Base-by-base conservation (phyloP, 2,797 vertebrate genomes). In the Tenualosa ilisha region DNA sequence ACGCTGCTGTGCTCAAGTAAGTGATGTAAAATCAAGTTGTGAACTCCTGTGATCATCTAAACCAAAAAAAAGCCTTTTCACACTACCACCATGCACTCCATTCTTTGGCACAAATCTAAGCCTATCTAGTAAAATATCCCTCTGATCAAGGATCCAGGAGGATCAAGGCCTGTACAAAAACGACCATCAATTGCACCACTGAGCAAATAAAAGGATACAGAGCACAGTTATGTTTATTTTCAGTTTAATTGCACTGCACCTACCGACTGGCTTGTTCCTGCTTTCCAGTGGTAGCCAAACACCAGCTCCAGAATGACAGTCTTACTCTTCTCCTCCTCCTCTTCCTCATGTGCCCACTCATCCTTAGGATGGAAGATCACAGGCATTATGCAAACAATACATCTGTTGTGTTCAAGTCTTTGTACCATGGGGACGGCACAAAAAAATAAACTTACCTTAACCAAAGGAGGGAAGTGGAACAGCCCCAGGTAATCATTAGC, bases 241-340 rank as follows among this genome's bases (percentile, higher is more conserved):
- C 40, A 22, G 72, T 43, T 72, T 72, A 79, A 79, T 22, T 79
- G 40, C 3, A 6, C 31, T 79, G 72, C 40, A 46, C 72, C 72
- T 79, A 79, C 72, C 72, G 72, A 79, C 13, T 46, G 94, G 61
- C 96, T 95, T 0, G 85, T 97, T 92, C 97, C 98, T 0, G 97
- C 95, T 93, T 99, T 99, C 95, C 97, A 96, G 92, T 99, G 98
- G 92, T 97, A 98, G 84, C 97, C 98, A 92, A 99, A 99, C 91
- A 99, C 97, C 46, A 99, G 94, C 94, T 99, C 95, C 89, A 96
- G 90, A 87, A 92, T 91, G 13, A 96, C 91, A 1, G 86, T 93
- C 92, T 95, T 95, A 59, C 86, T 92, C 83, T 53, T 87, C 68
- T 91, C 91, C 79, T 91, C 91, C 81, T 93, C 90, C 82, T 92